Evolutionary conservation across 2,113 vertebrate species (phyloP).

Genomic region (Nansenia antarctica): DNA sequence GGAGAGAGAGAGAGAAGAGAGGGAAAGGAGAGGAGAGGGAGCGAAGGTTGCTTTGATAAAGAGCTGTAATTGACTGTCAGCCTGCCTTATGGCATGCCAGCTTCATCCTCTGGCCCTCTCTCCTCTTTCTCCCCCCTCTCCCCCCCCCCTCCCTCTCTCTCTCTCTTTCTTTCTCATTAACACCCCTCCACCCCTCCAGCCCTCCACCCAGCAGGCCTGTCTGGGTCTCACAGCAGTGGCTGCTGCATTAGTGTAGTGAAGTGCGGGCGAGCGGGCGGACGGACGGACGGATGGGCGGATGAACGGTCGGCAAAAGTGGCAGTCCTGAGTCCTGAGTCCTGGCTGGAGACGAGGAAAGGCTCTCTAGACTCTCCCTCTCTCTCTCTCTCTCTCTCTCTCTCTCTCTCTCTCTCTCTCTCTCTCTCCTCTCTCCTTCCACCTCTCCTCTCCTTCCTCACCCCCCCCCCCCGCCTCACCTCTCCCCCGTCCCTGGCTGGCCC

Average conservation of each 20-base stretch:
- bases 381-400: slow-evolving; percentile 12
- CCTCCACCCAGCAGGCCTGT: slow-evolving; percentile 70
- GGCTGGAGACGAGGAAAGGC: neutral
- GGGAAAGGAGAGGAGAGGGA: slow-evolving; percentile 68
- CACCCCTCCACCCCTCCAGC: too few species aligned
- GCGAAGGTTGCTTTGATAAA: slow-evolving; percentile 74
- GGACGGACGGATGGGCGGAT: too few species aligned
- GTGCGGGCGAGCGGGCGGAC: too few species aligned
- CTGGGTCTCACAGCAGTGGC: slow-evolving; percentile 61
- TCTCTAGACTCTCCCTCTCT: neutral
- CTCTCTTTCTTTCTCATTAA: slow-evolving; percentile 78
- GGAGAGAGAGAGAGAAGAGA: too few species aligned
- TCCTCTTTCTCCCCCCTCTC: slow-evolving; percentile 70
- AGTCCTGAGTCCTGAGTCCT: neutral
- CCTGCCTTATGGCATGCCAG: slow-evolving; percentile 73
- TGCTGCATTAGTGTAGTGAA: slow-evolving; percentile 78
- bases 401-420: slow-evolving; percentile 10
- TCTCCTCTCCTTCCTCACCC: neutral
- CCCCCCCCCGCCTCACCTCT: too few species aligned
- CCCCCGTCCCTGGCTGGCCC: slow-evolving; percentile 46
- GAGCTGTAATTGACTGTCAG: slow-evolving; percentile 83
- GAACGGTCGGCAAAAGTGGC: too few species aligned
- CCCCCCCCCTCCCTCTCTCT: too few species aligned
- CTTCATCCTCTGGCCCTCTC: slow-evolving; percentile 70
- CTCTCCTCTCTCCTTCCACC: slow-evolving; percentile 14